Evolutionary conservation across 2,797 vertebrate genomes (phyloP), one percentile per base, ranked within the genome.

Genomic region (Enteromius treurensis): DNA sequence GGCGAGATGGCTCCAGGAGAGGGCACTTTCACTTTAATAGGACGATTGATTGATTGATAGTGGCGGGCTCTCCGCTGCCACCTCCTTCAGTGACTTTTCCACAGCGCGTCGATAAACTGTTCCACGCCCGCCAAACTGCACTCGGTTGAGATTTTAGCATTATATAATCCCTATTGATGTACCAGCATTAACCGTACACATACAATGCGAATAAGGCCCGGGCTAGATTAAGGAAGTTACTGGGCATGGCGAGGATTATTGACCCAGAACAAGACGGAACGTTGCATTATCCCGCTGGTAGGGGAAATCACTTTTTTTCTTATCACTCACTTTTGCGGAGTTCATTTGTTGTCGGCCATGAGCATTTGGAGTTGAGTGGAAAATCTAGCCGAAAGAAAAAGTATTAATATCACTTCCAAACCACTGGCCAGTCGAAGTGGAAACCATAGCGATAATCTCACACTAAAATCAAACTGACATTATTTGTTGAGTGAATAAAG

Each of bases 141-240:
- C 69, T 60, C 47, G 45, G 45, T 65, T 19, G 47, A 73, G 86
- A 82, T 80, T 85, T 82, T 65, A 49, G 47, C 5, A 51, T 83
- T 80, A 69, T 79, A 84, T 81, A 89, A 86, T 85, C 85, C 81
- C 81, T 84, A 83, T 79, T 80, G 83, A 85, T 84, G 79, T 73
- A 80, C 78, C 81, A 75, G 83, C 71, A 85, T 85, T 86, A 85
- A 74, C 75, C 78, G 23, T 68, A 49, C 84, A 3, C 78, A 78
- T 60, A 70, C 69, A 80, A 84, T 81, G 71, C 67, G 42, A 68
- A 26, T 53, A 68, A 45, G 34, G 42, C 86, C 62, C 17, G 21
- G 58, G 70, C 81, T 82, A 84, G 86, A 78, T 81, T 82, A 83
- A 77, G 74, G 65, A 47, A 77, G 60, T 87, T 78, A 80, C 83